Evolutionary conservation across 2,797 vertebrate species (phyloP).

Genomic region (Myoxocephalus aenaeus): DNA sequence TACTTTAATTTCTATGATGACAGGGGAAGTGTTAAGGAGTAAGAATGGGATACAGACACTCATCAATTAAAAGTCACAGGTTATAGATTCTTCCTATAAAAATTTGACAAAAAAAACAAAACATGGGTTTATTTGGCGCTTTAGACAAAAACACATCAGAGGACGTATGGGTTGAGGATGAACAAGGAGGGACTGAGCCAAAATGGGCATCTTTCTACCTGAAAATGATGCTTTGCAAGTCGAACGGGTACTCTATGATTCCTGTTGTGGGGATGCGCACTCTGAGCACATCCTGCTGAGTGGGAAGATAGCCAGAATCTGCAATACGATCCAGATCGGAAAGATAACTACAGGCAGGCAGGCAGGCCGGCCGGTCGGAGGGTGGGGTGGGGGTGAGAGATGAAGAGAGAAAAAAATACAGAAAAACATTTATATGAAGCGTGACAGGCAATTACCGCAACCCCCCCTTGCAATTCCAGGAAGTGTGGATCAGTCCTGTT

Average conservation of each 20-base stretch:
- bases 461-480: conserved; percentile 68
- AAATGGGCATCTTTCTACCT: conserved; percentile 80
- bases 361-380: conserved; percentile 58
- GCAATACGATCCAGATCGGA: conserved; percentile 88
- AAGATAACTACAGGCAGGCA: conserved; percentile 84
- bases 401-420: conserved; percentile 52
- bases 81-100: conserved; percentile 17
- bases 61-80: neutral
- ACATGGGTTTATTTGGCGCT: conserved; percentile 22
- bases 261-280: conserved; percentile 90
- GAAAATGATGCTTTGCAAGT: conserved; percentile 92
- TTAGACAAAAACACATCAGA: conserved; percentile 40
- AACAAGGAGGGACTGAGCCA: conserved; percentile 37
- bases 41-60: conserved; percentile 22
- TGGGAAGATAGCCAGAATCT: conserved; percentile 86
- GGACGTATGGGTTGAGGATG: conserved; percentile 47
- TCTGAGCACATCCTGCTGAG: conserved; percentile 90
- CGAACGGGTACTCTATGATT: conserved; percentile 90
- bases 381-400: too few species aligned
- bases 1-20: conserved; percentile 15
- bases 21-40: neutral
- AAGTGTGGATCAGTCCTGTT: conserved; percentile 74
- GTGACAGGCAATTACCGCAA: conserved; percentile 75
- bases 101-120: conserved; percentile 7
- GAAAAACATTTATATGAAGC: conserved; percentile 83